Evolutionary conservation across 2,113 vertebrate genomes (phyloP), one percentile per base, ranked within the genome.

Genomic region (Anhinga anhinga): DNA sequence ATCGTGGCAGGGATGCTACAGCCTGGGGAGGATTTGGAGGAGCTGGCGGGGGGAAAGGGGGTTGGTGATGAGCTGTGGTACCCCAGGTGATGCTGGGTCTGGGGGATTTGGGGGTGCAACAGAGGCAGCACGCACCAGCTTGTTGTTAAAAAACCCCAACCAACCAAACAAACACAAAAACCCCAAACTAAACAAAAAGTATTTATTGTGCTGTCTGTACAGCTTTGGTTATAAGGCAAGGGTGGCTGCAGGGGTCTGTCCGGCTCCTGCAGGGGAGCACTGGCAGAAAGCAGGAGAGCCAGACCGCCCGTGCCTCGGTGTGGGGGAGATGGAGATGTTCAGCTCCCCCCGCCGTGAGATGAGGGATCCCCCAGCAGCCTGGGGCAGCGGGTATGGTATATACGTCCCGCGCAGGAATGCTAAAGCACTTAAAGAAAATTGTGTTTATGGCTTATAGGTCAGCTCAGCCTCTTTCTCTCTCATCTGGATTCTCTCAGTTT

Each of bases 231-330:
- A 69, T 22, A 82, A 82, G 56, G 82, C 23, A 2, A 25, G 59
- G 65, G 63, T 58, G 72, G 72, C 34, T 76, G 67, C 66, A 23
- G 66, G 38, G 15, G 3, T 63, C 14, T 1, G 2, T 15, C 42
- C 42, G 15, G 58, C 78, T 91, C 76, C 82, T 3, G 2, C 6
- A 3, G 74, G 26, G 2, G 3, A 78, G 71, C 15, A 2, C 52
- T 30, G 10, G 56, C 49, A 52, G 40, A 78, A 88, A 23, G 27
- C 49, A 53, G 2, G 0, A 19, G 38, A 26, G 22, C 52, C 0
- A 3, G 50, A 13, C 36, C 1, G 1, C 52, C 55, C 1, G 0
- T 42, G 30, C 55, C 30, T 63, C 1, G 0, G 14, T 15, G 16
- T 2, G 4, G 15, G n/a, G 47, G 21, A 7, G 6, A 10, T 9